Base-by-base conservation (phyloP, 2,888 invertebrate genomes). In the Tethea ocularis region DNA sequence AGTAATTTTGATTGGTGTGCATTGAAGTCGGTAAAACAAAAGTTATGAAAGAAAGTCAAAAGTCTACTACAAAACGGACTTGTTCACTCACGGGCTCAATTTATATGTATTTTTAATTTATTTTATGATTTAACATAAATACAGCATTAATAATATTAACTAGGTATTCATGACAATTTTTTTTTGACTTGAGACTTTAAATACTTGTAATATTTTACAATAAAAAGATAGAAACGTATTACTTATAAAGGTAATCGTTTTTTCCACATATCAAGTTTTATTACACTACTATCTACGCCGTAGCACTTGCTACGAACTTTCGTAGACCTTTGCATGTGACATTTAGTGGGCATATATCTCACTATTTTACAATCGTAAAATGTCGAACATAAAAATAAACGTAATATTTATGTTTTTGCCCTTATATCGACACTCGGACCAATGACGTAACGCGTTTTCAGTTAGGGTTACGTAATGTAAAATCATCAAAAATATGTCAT, bases 321-420 rank as follows among this genome's bases (percentile, higher is more conserved):
- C 74, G 77, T 81, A 82, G 80, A 73, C 71, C 71, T 69, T 76
- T 72, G 58, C 71, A 63, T 69, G 68, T 67, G 72, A 68, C 70
- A 72, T 78, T 74, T 74, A 75, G 70, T 76, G 62, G 64, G 54
- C 58, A 68, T 63, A 69, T 65, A 67, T 68, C 70, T 68, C 68
- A 66, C 73, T 72, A 72, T 72, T 69, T 72, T 57, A 59, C 54
- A 33, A 52, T 66, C 73, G 66, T 73, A 75, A 73, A 73, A 67
- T 64, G 64, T 66, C 62, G 69, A 64, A 54, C 54, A 22, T 33
- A 54, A 54, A 54, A 65, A 61, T 75, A 71, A 75, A 69, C 67
- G 64, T 72, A 66, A 73, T 75, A 75, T 73, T 73, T 73, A 75
- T 73, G 71, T 57, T 33, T 55, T 55, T 51, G 52, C 56, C 64